Evolutionary conservation across 2,888 invertebrate genomes (phyloP).

Genomic region (Branchinecta sandiegonensis): DNA sequence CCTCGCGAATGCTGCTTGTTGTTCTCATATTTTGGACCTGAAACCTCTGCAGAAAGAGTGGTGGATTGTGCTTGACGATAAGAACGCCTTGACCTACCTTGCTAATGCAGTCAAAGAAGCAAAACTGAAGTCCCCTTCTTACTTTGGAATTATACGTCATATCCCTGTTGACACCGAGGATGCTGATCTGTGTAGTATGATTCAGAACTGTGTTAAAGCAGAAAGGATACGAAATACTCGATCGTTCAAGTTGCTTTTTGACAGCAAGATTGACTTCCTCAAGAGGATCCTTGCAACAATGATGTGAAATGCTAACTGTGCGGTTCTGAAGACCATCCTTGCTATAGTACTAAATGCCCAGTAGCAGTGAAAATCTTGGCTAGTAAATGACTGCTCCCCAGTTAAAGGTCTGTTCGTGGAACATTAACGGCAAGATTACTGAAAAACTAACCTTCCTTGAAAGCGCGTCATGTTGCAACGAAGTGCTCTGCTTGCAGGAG

Average conservation of each 20-base stretch:
- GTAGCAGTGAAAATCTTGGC: background rate
- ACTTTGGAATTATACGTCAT: background rate
- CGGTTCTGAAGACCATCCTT: background rate
- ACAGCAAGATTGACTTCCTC: background rate
- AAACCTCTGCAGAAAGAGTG: too few species aligned
- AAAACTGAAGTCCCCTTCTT: background rate
- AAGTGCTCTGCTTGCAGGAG: background rate
- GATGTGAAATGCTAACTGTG: background rate
- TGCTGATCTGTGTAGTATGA: background rate
- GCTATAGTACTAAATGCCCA: background rate
- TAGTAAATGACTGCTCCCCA: background rate
- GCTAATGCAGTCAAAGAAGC: background rate
- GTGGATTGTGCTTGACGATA: background rate
- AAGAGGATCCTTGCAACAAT: background rate
- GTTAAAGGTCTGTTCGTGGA: too few species aligned
- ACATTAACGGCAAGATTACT: background rate
- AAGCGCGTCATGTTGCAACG: background rate
- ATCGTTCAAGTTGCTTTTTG: slow-evolving; percentile 3
- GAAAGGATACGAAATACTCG: slow-evolving; percentile 7
- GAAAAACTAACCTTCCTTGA: background rate
- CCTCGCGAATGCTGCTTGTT: background rate
- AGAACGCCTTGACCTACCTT: background rate
- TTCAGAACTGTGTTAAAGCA: slow-evolving; percentile 8
- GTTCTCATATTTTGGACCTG: too few species aligned
- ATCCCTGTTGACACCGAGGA: background rate